A percentile compares a stretch with the other conserved stretches of the same genome.
phyloP scores from a whole-genome alignment of 1,140 invertebrate species.

The Lordiphosa clarofinis region DNA sequence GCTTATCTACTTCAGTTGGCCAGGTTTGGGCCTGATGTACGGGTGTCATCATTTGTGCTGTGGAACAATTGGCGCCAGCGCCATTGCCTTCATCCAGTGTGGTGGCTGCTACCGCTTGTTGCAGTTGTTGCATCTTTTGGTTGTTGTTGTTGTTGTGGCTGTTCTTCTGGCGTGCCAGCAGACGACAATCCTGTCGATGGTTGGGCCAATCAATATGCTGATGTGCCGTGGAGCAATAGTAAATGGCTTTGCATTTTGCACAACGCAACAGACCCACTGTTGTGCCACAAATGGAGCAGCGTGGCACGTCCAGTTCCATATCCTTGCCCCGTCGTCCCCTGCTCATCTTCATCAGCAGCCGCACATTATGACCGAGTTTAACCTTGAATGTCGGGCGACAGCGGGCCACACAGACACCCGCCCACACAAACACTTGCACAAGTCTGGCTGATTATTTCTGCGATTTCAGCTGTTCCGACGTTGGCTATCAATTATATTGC shows the following conservation, averaged over 20 bases:
- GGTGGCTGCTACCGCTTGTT: slow-evolving; percentile 62
- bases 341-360: slow-evolving; percentile 26
- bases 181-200: slow-evolving; percentile 83
- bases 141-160: slow-evolving; percentile 41
- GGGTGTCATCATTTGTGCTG: slow-evolving; percentile 62
- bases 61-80: slow-evolving; percentile 59
- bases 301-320: slow-evolving; percentile 46
- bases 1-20: slow-evolving; percentile 50
- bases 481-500: slow-evolving; percentile 38
- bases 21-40: slow-evolving; percentile 59
- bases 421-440: slow-evolving; percentile 1
- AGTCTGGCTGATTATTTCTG: slow-evolving; percentile 24
- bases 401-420: slow-evolving; percentile 7
- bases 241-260: slow-evolving; percentile 85
- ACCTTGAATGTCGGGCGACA: slow-evolving; percentile 46
- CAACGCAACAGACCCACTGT: slow-evolving; percentile 86
- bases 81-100: slow-evolving; percentile 40
- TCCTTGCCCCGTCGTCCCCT: slow-evolving; percentile 66
- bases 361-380: slow-evolving; percentile 29
- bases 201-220: slow-evolving; percentile 88
- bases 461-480: slow-evolving; percentile 6
- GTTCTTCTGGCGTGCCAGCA: slow-evolving; percentile 59
- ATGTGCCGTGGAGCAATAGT: slow-evolving; percentile 90
- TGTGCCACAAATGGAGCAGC: slow-evolving; percentile 85
- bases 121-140: slow-evolving; percentile 58